Percentiles rank a stretch among this genome's conserved stretches.
These are phyloP conservation scores for Chrysogorgia sp. DNA, from an alignment of 92 coral and sea anemone species.

Conservation along the genomic window DNA sequence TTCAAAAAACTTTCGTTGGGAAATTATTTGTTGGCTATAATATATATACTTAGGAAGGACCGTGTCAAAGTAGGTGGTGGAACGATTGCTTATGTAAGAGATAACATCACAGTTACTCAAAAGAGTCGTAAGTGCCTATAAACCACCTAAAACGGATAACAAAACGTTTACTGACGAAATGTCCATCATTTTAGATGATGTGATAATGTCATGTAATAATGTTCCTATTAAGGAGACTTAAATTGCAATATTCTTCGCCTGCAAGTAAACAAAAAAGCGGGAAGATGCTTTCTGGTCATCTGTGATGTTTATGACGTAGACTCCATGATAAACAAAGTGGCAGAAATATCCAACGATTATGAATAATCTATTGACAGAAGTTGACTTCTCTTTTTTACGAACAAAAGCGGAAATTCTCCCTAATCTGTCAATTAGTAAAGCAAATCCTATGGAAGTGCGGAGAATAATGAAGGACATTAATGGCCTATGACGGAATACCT, in stretches of 20 bases:
- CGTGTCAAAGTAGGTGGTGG: slow-evolving; percentile 19
- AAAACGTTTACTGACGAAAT: slow-evolving; percentile 43
- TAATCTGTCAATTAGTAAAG: slow-evolving; percentile 42
- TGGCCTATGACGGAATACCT: slow-evolving; percentile 52
- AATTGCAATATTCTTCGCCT: slow-evolving; percentile 40
- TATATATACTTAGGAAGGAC: slow-evolving; percentile 37
- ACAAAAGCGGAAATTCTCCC: not conserved
- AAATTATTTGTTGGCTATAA: too few relatives aligned
- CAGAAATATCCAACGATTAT: slow-evolving; percentile 40
- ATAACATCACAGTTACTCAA: slow-evolving; percentile 19
- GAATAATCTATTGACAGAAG: not conserved
- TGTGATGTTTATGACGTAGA: slow-evolving; percentile 46
- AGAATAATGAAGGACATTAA: not conserved
- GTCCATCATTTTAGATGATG: slow-evolving; percentile 40
- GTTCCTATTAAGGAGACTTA: slow-evolving; percentile 5
- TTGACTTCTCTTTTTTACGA: not conserved
- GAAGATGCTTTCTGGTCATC: slow-evolving; percentile 43
- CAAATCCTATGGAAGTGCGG: slow-evolving; percentile 60
- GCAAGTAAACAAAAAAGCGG: slow-evolving; percentile 33
- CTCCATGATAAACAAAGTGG: slow-evolving; percentile 37
- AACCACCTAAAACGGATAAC: slow-evolving; percentile 47
- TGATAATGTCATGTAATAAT: slow-evolving; percentile 9
- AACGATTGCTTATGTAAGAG: slow-evolving; percentile 5
- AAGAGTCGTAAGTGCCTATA: slow-evolving; percentile 46
- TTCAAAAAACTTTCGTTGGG: too few relatives aligned